Evolutionary conservation across 2,888 invertebrate species (phyloP).

Genomic region (Caenorhabditis virilis): DNA sequence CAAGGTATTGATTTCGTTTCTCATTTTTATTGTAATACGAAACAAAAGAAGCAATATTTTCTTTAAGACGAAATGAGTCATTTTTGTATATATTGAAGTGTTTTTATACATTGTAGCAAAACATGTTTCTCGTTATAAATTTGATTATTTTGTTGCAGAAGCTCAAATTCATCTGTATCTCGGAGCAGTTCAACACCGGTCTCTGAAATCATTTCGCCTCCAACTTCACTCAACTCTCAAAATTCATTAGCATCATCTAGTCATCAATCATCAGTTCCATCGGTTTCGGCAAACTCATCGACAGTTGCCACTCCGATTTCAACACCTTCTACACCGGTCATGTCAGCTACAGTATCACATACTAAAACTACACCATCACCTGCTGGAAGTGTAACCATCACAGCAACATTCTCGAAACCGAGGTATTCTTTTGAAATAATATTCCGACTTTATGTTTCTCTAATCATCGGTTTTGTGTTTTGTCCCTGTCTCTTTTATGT

Average conservation of each 20-base stretch:
- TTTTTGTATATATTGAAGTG: neutral
- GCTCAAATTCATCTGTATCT: slow-evolving; percentile 19
- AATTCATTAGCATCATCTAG: slow-evolving; percentile 12
- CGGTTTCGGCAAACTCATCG: slow-evolving; percentile 8
- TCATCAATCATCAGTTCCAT: slow-evolving; percentile 6
- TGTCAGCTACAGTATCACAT: slow-evolving; percentile 26
- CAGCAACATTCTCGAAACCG: slow-evolving; percentile 43
- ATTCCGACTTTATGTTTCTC: neutral
- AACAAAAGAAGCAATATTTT: neutral
- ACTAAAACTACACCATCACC: slow-evolving; percentile 43
- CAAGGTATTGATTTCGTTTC: too few relatives aligned
- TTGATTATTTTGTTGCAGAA: slow-evolving; percentile 10
- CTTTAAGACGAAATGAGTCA: neutral
- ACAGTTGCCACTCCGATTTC: slow-evolving; percentile 6
- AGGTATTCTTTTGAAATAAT: slow-evolving; percentile 27
- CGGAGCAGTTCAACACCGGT: slow-evolving; percentile 26
- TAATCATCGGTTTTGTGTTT: neutral
- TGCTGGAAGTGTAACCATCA: slow-evolving; percentile 31
- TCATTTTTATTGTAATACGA: too few relatives aligned
- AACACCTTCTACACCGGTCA: slow-evolving; percentile 20
- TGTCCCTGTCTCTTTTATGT: slow-evolving; percentile 8
- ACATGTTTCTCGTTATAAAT: slow-evolving; percentile 1
- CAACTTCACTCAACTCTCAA: slow-evolving; percentile 17
- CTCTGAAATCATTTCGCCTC: slow-evolving; percentile 28
- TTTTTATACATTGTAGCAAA: neutral